Base-by-base conservation (phyloP, 1,140 invertebrate species). In the Aethina tumida region DNA sequence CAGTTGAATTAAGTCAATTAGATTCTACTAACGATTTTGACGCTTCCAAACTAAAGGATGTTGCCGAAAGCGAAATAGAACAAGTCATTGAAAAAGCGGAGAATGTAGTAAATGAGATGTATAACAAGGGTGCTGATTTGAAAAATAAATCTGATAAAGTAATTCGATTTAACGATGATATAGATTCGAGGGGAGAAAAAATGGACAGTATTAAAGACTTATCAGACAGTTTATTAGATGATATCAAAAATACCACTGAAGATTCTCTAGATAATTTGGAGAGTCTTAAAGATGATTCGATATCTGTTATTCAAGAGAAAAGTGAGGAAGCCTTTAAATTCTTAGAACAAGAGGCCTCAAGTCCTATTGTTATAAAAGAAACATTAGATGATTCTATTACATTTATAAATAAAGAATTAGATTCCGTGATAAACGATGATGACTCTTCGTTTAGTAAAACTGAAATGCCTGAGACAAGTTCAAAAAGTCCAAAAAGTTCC, bases 311-410 rank as follows among this genome's bases (percentile, higher is more conserved):
- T 6, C 52, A 56, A 40, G 46, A 51, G 36, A 60, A 57, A 27
- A 59, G 54, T 29, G 56, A 60, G 20, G 58, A 62, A 47, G 59
- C 55, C 5, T 60, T 62, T 30, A 55, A 36, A 40, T 60, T 60
- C 35, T 47, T 62, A 25, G 59, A 62, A 44, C 52, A 56, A 10
- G 59, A 62, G 41, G 45, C 43, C 8, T 56, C 55, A 5, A 56
- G 52, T 35, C 59, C 53, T 4, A 10, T 35, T 25, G 24, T 8
- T 8, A 8, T 30, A 20, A 10, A 25, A 9, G 8, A 28, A 5
- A 30, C 19, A 29, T 15, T 34, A 9, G 35, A 35, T 6, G 35
- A 41, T 4, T 34, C 32, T 19, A 10, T 35, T 8, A 21, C 19
- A 3, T 49, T 47, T 38, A 26, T 49, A 7, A 31, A 50, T 19